Evolutionary conservation across 2,888 invertebrate species (phyloP).

Genomic region (Agrochola lychnidis): DNA sequence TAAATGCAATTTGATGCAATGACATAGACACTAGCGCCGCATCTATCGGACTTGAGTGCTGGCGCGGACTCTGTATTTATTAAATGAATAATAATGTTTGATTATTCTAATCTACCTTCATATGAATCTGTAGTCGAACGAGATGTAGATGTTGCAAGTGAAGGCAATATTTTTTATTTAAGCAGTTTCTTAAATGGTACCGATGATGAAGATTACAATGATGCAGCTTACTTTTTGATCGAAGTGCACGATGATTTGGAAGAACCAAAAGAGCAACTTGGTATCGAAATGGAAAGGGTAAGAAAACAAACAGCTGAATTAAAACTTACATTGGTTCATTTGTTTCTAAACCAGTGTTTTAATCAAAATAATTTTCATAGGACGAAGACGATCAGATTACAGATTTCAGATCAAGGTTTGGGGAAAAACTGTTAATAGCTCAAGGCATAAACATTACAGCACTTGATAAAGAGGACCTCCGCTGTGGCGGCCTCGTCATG

Average conservation of each 20-base stretch:
- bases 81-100: neutral
- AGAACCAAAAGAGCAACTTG: slow-evolving; percentile 94
- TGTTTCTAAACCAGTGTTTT: neutral
- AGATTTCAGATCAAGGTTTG: slow-evolving; percentile 93
- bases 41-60: too few species aligned
- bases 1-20: too few species aligned
- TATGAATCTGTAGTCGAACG: neutral
- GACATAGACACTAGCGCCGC: too few species aligned
- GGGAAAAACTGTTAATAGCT: slow-evolving; percentile 91
- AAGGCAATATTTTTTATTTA: neutral
- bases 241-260: slow-evolving; percentile 94
- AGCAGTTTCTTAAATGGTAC: slow-evolving; percentile 81
- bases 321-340: neutral
- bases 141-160: neutral
- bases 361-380: slow-evolving; percentile 66
- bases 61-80: neutral
- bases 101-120: neutral
- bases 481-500: slow-evolving; percentile 94
- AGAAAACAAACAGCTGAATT: slow-evolving; percentile 51
- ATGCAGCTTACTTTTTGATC: slow-evolving; percentile 91
- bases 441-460: slow-evolving; percentile 94
- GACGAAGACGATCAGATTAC: slow-evolving; percentile 94
- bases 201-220: slow-evolving; percentile 85
- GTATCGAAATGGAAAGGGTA: slow-evolving; percentile 93
- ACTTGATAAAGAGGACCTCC: slow-evolving; percentile 93